Conservation (phyloP, 2,888 invertebrate genomes). For the Agonopterix arenella region DNA sequence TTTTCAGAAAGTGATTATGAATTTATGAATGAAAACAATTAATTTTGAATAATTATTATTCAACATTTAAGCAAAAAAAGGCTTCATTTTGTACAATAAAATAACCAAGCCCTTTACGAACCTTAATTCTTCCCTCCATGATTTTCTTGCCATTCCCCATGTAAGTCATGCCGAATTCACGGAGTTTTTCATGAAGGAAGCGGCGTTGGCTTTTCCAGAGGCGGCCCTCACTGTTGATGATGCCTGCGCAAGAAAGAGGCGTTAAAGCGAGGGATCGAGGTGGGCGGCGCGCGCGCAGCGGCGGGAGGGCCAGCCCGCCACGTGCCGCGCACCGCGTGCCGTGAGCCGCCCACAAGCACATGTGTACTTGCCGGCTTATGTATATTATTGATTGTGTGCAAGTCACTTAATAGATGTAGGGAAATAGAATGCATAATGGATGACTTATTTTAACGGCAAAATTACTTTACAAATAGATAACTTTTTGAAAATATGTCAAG, state of each 20-base stretch:
- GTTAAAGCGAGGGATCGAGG: not conserved
- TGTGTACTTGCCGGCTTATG: too few relatives aligned
- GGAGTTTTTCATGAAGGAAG: slow-evolving; percentile 90
- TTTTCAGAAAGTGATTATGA: too few relatives aligned
- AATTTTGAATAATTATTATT: too few relatives aligned
- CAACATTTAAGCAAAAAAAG: too few relatives aligned
- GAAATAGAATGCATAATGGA: too few relatives aligned
- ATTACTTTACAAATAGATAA: too few relatives aligned
- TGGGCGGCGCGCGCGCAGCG: slow-evolving; percentile 11
- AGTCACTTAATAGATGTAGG: too few relatives aligned
- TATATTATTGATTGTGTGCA: too few relatives aligned
- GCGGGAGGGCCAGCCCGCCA: slow-evolving; percentile 42
- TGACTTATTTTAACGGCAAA: too few relatives aligned
- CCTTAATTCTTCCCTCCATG: slow-evolving; percentile 92
- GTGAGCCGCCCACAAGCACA: not conserved
- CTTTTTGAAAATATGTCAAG: too few relatives aligned
- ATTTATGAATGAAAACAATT: too few relatives aligned
- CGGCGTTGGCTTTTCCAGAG: slow-evolving; percentile 94
- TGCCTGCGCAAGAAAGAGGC: slow-evolving; percentile 76
- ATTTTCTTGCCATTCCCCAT: slow-evolving; percentile 87
- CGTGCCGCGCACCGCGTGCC: slow-evolving; percentile 35
- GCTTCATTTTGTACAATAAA: too few relatives aligned
- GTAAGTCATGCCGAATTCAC: slow-evolving; percentile 92
- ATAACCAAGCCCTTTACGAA: slow-evolving; percentile 42
- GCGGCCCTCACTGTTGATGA: slow-evolving; percentile 91